Base-by-base conservation (phyloP, 2,113 vertebrate species). In the Zosterops hypoxanthus region DNA sequence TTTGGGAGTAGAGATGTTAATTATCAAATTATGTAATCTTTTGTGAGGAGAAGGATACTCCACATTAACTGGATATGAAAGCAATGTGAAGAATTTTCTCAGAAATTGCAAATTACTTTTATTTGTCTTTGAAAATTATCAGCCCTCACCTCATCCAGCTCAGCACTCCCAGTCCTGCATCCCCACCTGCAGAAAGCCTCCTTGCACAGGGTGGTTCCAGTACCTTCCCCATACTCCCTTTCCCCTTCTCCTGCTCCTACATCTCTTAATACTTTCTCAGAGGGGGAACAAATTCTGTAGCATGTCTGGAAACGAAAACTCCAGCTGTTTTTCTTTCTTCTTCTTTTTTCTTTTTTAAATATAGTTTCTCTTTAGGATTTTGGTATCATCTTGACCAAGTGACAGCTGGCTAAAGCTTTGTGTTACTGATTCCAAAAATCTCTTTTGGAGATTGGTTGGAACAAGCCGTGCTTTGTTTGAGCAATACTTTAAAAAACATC, bases 291-390 rank as follows among this genome's bases (percentile, higher is more conserved):
- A 87, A 20, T 29, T 31, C 28, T 47, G 49, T 7, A 44, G 8
- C 6, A 3, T 24, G 34, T 47, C 63, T 81, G 63, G 68, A 91
- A 91, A 86, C 0, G 5, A 53, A 73, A 88, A 23, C 31, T 80
- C 4, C 22, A 46, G 26, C 25, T 60, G n/a, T 6, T 33, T 56
- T 59, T 26, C 5, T 18, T 36, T 9, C 6, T 14, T 10, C 6
- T 14, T 10, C 0, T 28, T 9, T 3, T 8, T 55, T 22, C 11
- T 3, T 2, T n/a, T 14, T 39, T 34, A 6, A 19, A 5, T 77
- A 44, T 11, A 26, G 20, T 90, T 94, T 87, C 65, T 64, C 14
- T 82, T 83, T 55, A 70, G 31, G 33, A 23, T 55, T 93, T 83
- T 56, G 13, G 44, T 91, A 16, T 42, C 55, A 64, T 59, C 42